phyloP scores from a whole-genome alignment of 2,797 vertebrate species.

The Pseudochirops cupreus region DNA sequence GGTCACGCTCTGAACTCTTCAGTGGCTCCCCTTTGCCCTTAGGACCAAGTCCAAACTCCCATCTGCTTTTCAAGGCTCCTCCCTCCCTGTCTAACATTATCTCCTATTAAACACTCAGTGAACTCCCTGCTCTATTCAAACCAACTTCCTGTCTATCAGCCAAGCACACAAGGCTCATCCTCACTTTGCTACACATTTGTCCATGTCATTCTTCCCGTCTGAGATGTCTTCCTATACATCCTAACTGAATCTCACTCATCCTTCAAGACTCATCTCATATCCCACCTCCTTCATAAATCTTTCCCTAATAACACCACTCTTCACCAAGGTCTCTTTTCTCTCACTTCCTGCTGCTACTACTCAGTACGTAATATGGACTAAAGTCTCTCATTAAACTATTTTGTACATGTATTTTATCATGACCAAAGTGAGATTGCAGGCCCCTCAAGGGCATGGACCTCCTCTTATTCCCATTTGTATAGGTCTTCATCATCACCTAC shows the following conservation, averaged over 20 bases:
- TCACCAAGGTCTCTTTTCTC: background rate
- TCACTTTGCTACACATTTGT: background rate
- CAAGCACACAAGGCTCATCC: background rate
- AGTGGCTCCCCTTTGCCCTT: background rate
- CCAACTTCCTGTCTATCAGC: background rate
- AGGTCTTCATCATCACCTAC: background rate
- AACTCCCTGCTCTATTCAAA: background rate
- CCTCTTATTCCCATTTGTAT: too few species aligned
- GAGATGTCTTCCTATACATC: background rate
- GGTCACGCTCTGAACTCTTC: background rate
- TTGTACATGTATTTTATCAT: background rate
- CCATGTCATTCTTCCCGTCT: background rate
- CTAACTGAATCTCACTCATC: background rate
- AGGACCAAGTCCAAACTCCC: background rate
- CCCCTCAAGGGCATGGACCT: background rate
- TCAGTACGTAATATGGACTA: background rate
- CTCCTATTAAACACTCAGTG: background rate
- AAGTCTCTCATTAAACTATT: background rate
- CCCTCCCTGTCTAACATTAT: background rate
- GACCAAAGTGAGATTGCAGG: background rate
- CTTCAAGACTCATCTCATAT: background rate
- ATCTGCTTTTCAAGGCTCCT: background rate
- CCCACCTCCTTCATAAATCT: background rate
- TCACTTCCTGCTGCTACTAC: background rate
- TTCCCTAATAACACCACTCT: background rate